A percentile compares a stretch with the other conserved stretches of the same genome.
These are phyloP conservation scores for Creontiades dilutus DNA, from an alignment of 2,888 invertebrate species.

Conservation along the genomic window DNA sequence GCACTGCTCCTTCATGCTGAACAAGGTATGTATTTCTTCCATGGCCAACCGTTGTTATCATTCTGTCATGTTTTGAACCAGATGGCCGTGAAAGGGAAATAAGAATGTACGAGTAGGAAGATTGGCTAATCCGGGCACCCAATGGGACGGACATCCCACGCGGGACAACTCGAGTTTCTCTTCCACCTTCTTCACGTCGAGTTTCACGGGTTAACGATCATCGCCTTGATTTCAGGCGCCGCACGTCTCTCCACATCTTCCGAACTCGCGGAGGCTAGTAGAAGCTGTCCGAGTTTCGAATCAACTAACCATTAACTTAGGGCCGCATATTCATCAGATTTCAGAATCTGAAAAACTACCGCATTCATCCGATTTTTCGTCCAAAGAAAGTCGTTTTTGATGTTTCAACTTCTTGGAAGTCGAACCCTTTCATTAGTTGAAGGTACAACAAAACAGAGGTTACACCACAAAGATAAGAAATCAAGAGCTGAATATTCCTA, in stretches of 20 bases:
- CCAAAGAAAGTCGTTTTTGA: too few species aligned
- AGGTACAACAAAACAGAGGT: too few species aligned
- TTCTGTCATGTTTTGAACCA: background rate
- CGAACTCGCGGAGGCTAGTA: background rate
- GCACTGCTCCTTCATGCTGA: too few species aligned
- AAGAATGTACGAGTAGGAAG: background rate
- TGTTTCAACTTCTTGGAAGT: too few species aligned
- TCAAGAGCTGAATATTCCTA: too few species aligned
- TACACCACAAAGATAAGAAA: too few species aligned
- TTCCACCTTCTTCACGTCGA: conserved; percentile 21
- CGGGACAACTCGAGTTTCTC: conserved; percentile 32
- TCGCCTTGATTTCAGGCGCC: conserved; percentile 18
- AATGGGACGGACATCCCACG: background rate
- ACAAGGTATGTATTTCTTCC: too few species aligned
- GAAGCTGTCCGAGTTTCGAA: background rate
- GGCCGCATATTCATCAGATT: too few species aligned
- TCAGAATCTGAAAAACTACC: too few species aligned
- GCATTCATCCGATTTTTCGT: too few species aligned
- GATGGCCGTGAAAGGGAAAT: conserved; percentile 47
- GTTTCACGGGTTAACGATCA: conserved; percentile 29
- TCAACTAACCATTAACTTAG: background rate
- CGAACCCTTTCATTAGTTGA: too few species aligned
- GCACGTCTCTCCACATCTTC: background rate
- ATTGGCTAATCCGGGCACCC: conserved; percentile 40
- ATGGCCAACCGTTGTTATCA: too few species aligned